phyloP scores from a whole-genome alignment of 2,888 invertebrate genomes.

The Phasia obesa region DNA sequence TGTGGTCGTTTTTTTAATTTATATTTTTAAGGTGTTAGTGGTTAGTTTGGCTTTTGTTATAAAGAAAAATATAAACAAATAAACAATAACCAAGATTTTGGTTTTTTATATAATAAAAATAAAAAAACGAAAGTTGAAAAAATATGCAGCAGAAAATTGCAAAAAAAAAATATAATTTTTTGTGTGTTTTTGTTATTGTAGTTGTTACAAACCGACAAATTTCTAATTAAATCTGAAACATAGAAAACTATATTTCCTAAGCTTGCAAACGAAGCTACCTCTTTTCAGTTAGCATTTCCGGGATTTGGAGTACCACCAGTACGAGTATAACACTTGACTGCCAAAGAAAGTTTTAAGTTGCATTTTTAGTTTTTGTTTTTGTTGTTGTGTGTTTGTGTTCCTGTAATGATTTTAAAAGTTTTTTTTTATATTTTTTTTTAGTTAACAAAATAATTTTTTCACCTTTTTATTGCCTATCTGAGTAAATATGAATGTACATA shows the following conservation, averaged over 20 bases:
- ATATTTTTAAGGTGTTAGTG: slow-evolving; percentile 37
- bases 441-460: slow-evolving; percentile 10
- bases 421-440: slow-evolving; percentile 34
- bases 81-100: slow-evolving; percentile 14
- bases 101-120: slow-evolving; percentile 47
- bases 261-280: slow-evolving; percentile 10
- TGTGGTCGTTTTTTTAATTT: slow-evolving; percentile 28
- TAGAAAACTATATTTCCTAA: slow-evolving; percentile 35
- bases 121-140: slow-evolving; percentile 41
- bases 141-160: slow-evolving; percentile 35
- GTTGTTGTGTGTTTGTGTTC: background rate
- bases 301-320: slow-evolving; percentile 21
- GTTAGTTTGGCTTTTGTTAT: slow-evolving; percentile 12
- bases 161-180: slow-evolving; percentile 8
- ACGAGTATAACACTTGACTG: slow-evolving; percentile 23
- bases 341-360: slow-evolving; percentile 43
- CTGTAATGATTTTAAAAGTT: slow-evolving; percentile 21
- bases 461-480: background rate
- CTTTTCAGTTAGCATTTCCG: slow-evolving; percentile 38
- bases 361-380: background rate
- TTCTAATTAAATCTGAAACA: slow-evolving; percentile 44
- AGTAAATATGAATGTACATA: background rate
- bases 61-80: background rate
- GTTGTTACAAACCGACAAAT: slow-evolving; percentile 19
- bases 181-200: background rate